A percentile compares a stretch with the other conserved stretches of the same genome.
These are phyloP conservation scores for Drosophila pruinosa DNA, from an alignment of 1,140 invertebrate genomes.

Conservation along the genomic window DNA sequence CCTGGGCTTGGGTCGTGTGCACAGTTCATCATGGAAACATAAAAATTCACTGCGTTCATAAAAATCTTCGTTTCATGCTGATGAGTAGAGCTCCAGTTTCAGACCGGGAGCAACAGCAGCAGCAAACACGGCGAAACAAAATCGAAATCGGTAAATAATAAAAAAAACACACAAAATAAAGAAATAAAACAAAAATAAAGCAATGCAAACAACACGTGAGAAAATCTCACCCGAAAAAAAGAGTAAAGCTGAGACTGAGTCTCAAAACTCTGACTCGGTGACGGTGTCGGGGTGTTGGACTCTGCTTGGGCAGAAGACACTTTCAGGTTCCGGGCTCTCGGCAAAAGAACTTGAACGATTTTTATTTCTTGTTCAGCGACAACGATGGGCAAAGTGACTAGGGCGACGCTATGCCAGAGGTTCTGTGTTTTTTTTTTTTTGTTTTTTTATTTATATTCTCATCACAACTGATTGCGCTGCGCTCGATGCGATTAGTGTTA, in stretches of 20 bases:
- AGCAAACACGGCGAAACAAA: constrained; percentile 45
- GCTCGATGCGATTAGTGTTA: constrained; percentile 81
- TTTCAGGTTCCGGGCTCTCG: constrained; percentile 26
- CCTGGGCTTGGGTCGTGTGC: constrained; percentile 55
- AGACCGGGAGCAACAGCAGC: constrained; percentile 42
- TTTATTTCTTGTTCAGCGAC: constrained; percentile 76
- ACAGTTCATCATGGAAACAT: constrained; percentile 79
- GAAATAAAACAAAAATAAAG: constrained; percentile 60
- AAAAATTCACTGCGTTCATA: constrained; percentile 80
- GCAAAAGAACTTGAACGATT: constrained; percentile 77
- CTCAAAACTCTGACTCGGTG: constrained; percentile 4
- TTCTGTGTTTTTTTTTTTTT: constrained; percentile 49
- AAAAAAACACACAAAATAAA: constrained; percentile 25
- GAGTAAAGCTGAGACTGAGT: not conserved
- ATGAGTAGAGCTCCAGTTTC: constrained; percentile 75
- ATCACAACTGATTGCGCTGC: constrained; percentile 80
- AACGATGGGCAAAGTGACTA: constrained; percentile 51
- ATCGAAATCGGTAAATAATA: constrained; percentile 57
- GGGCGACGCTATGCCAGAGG: constrained; percentile 51
- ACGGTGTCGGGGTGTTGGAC: not conserved
- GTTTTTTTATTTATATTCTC: constrained; percentile 75
- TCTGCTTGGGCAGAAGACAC: constrained; percentile 8
- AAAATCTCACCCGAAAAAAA: constrained; percentile 72
- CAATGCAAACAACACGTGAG: constrained; percentile 81
- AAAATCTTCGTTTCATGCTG: constrained; percentile 79